phyloP scores from a whole-genome alignment of 2,797 vertebrate species.

The Myotis vivesi region DNA sequence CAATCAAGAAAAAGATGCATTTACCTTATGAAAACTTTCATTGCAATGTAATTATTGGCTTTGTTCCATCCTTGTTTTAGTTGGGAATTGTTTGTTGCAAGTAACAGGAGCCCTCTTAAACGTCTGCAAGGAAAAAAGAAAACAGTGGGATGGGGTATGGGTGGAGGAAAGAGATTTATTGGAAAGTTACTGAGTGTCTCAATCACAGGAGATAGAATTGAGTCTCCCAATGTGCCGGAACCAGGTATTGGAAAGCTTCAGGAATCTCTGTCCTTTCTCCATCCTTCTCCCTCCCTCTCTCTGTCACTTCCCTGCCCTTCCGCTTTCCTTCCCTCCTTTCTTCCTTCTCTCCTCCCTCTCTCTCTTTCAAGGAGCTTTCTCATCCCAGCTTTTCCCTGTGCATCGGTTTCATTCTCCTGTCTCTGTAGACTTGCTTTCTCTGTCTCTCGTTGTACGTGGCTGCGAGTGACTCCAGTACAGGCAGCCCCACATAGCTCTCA shows the following conservation, averaged over 20 bases:
- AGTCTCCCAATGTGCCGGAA: not conserved
- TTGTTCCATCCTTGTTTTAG: slow-evolving; percentile 9
- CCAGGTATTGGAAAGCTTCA: not conserved
- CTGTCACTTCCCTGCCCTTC: not conserved
- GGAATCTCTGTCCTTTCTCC: not conserved
- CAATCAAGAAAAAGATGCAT: not conserved
- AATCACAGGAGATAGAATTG: not conserved
- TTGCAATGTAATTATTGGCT: not conserved
- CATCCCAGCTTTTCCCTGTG: not conserved
- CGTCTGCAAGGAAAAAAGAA: not conserved
- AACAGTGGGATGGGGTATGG: too few species aligned
- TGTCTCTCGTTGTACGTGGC: not conserved
- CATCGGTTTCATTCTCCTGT: not conserved
- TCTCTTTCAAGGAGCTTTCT: not conserved
- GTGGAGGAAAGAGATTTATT: not conserved
- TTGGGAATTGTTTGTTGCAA: slow-evolving; percentile 16
- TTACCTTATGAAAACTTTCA: slow-evolving; percentile 12
- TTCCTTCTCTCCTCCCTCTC: not conserved
- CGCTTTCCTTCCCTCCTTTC: not conserved
- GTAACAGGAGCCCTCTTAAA: slow-evolving; percentile 7
- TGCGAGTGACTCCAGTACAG: not conserved
- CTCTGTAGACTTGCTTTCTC: not conserved
- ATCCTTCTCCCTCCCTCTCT: not conserved
- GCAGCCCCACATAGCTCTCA: not conserved
- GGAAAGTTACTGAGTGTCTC: not conserved